Percentiles rank a stretch among this genome's conserved stretches.
Evolutionary conservation across 2,888 invertebrate genomes (phyloP).

Genomic region (Onthophagus sagittarius): DNA sequence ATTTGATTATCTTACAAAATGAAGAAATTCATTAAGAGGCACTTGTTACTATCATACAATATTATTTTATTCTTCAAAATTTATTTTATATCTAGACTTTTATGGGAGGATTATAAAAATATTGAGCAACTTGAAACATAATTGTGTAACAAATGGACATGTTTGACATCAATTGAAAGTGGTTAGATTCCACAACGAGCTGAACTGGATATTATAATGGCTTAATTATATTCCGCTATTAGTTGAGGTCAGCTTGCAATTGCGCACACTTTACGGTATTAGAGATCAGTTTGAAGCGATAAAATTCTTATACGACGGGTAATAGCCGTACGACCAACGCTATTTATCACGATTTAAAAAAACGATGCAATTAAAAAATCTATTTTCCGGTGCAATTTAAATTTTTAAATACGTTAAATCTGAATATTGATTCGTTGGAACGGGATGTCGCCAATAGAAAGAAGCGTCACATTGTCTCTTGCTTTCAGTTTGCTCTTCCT

Average conservation of each 20-base stretch:
- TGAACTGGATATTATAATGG: background rate
- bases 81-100: background rate
- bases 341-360: background rate
- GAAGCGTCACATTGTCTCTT: background rate
- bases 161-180: background rate
- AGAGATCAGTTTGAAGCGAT: background rate
- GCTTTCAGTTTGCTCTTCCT: background rate
- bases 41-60: too few relatives aligned
- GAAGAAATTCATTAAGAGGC: too few relatives aligned
- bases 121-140: background rate
- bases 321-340: background rate
- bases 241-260: background rate
- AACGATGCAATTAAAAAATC: background rate
- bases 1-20: too few relatives aligned
- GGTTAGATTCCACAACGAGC: background rate
- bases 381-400: background rate
- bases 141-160: background rate
- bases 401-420: background rate
- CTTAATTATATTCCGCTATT: background rate
- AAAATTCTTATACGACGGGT: background rate
- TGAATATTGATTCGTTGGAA: background rate
- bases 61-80: too few relatives aligned
- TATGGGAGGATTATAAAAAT: background rate
- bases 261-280: background rate
- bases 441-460: background rate